These are phyloP conservation scores for Brachionus paranguensis DNA, from an alignment of 1,140 invertebrate genomes.

Conservation along the genomic window DNA sequence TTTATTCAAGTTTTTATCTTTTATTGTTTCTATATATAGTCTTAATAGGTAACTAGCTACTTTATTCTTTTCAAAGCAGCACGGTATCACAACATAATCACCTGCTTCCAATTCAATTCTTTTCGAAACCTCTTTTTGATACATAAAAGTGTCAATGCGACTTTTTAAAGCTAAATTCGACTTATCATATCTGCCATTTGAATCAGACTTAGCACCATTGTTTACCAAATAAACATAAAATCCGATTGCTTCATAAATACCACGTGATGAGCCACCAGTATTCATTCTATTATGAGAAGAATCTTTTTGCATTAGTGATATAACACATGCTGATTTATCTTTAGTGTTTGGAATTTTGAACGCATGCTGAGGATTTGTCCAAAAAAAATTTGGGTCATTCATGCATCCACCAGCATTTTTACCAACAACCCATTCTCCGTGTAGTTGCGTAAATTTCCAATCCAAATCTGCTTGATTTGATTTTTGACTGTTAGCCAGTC, in stretches of 20 bases:
- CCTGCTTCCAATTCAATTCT: background rate
- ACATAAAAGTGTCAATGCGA: background rate
- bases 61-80: conserved; percentile 19
- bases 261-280: conserved; percentile 23
- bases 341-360: background rate
- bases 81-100: background rate
- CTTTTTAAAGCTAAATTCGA: background rate
- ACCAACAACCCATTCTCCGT: conserved; percentile 4
- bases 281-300: conserved; percentile 6
- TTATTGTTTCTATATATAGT: background rate
- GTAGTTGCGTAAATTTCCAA: background rate
- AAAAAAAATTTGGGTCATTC: background rate
- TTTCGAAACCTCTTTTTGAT: conserved; percentile 33
- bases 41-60: background rate
- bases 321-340: background rate
- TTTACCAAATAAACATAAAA: conserved; percentile 12
- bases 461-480: background rate
- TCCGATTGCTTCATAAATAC: background rate
- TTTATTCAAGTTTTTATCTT: background rate
- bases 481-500: conserved; percentile 57
- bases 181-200: background rate
- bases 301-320: conserved; percentile 26
- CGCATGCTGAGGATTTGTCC: background rate
- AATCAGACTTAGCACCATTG: background rate
- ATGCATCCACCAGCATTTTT: conserved; percentile 25